Evolutionary conservation across 2,113 vertebrate genomes (phyloP), one percentile per base, ranked within the genome.

Genomic region (Oceanites oceanicus): DNA sequence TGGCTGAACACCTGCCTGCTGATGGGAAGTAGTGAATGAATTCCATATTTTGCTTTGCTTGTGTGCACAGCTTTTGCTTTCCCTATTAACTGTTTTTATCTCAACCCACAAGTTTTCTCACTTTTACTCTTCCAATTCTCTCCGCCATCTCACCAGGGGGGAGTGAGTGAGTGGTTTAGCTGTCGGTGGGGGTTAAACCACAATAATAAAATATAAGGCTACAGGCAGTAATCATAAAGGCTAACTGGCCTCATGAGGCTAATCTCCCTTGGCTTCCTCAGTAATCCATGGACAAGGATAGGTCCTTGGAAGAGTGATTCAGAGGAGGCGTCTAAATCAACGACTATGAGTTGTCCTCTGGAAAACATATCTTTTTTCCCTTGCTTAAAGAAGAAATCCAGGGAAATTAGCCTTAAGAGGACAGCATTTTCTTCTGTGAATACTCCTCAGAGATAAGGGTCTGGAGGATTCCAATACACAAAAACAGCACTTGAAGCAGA

Each of bases 221-320:
- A 89, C 38, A 94, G 61, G 61, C 83, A 96, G 68, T 61, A 89
- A 87, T 91, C 73, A 67, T 95, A 91, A 94, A 84, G 76, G 75
- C 29, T 94, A 95, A 89, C 76, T 78, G 70, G 68, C 23, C 93
- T 91, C 86, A 34, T 56, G 89, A 96, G 91, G 30, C 73, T 91
- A 92, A 95, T 83, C 56, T 96, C 76, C 89, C 42, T 10, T 86
- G 88, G 79, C 80, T 96, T 92, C 63, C 29, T 86, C n/a, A 55
- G 68, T 85, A 91, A 84, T 84, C 88, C 80, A 47, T 38, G 65
- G 52, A 52, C 50, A 94, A 94, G 27, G 73, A 84, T 81, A 75
- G 65, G 47, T 92, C 83, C 65, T 86, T 95, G 84, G 76, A 84
- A 92, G 38, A 85, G n/a, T 67, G 52, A 84, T 89, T 94, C 63